A percentile compares a stretch with the other conserved stretches of the same genome.
Evolutionary conservation across 2,888 invertebrate genomes (phyloP).

Genomic region (Helobdella robusta): DNA sequence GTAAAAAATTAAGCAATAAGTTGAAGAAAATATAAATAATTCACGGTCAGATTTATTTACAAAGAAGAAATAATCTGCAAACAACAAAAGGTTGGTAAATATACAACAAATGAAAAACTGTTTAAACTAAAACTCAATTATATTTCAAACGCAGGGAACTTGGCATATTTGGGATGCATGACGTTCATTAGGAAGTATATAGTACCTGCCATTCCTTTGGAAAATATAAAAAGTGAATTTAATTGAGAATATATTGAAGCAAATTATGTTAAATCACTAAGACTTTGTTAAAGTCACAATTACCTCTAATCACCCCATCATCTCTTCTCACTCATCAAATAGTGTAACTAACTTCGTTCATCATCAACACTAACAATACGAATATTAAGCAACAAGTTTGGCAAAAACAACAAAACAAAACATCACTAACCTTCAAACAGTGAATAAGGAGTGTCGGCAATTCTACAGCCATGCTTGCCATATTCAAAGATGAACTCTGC

Average conservation of each 20-base stretch:
- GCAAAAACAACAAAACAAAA: not conserved
- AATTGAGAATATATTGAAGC: conserved; percentile 1
- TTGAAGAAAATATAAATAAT: no score
- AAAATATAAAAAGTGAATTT: conserved; percentile 10
- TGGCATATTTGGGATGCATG: conserved; percentile 58
- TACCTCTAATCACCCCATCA: no score
- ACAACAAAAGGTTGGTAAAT: no score
- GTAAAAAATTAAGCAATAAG: no score
- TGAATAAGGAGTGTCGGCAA: conserved; percentile 72
- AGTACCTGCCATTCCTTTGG: conserved; percentile 59
- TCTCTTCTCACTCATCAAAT: no score
- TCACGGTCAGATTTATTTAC: no score
- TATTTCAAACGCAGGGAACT: conserved; percentile 63
- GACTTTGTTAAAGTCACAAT: no score
- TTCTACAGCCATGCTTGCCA: conserved; percentile 56
- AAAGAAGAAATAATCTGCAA: no score
- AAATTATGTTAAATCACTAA: no score
- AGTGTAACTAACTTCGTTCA: no score
- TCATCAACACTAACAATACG: not conserved
- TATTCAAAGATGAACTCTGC: conserved; percentile 70
- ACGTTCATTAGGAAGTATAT: conserved; percentile 67
- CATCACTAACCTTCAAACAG: conserved; percentile 65
- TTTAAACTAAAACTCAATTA: no score
- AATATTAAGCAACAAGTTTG: not conserved
- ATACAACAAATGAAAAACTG: no score